A percentile compares a stretch with the other conserved stretches of the same genome.
Conservation (phyloP, 2,888 invertebrate genomes). For the Trachelus tabidus region DNA sequence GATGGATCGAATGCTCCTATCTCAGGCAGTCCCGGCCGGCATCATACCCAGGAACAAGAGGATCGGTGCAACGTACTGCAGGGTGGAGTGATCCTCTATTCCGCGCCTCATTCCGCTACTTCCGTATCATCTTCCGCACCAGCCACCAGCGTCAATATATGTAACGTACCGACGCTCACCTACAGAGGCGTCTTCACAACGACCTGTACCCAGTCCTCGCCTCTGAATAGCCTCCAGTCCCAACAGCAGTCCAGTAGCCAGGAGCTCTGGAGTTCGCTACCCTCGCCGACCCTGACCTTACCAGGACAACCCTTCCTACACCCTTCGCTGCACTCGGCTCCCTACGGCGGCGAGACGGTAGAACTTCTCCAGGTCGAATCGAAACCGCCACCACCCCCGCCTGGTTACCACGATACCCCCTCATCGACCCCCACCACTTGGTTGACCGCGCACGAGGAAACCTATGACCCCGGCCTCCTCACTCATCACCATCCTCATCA, state of each 20-base stretch:
- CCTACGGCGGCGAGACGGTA: conserved; percentile 60
- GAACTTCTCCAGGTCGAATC: conserved; percentile 63
- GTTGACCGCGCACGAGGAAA: conserved; percentile 65
- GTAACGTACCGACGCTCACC: conserved; percentile 62
- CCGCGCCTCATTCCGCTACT: conserved; percentile 54
- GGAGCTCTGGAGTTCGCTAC: conserved; percentile 59
- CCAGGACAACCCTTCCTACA: conserved; percentile 60
- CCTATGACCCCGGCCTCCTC: conserved; percentile 68
- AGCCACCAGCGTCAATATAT: conserved; percentile 65
- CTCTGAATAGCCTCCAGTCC: conserved; percentile 70
- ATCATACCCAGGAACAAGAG: conserved; percentile 53
- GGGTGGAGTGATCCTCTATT: conserved; percentile 61
- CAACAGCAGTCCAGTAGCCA: conserved; percentile 63
- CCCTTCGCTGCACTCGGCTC: conserved; percentile 59
- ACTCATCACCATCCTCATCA: conserved; percentile 68
- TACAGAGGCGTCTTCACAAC: conserved; percentile 82
- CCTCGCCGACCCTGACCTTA: conserved; percentile 59
- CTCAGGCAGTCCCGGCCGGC: conserved; percentile 52
- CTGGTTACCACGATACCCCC: conserved; percentile 75
- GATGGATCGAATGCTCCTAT: conserved; percentile 34
- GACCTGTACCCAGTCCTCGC: conserved; percentile 77
- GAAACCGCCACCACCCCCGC: conserved; percentile 68
- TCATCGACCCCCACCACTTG: conserved; percentile 67
- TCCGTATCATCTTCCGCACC: conserved; percentile 47
- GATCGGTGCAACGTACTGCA: conserved; percentile 60